Conservation (phyloP, 64 coral and sea anemone species). For the Pocillopora verrucosa region DNA sequence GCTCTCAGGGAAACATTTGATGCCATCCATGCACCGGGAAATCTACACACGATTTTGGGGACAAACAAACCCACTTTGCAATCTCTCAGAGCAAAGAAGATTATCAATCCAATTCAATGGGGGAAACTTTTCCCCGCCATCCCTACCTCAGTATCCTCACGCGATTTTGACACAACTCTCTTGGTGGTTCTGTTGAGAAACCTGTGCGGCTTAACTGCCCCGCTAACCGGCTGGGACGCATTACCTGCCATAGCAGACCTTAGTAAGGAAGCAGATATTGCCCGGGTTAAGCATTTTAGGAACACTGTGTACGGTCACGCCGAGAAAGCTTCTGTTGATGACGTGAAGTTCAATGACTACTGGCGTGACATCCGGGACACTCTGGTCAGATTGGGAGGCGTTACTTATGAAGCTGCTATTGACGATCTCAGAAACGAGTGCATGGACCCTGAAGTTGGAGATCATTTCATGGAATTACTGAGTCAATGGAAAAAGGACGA, state of each 20-base stretch:
- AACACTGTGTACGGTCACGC: conserved; percentile 29
- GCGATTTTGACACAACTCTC: conserved; percentile 24
- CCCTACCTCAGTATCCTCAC: neutral
- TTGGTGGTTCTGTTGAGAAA: conserved; percentile 30
- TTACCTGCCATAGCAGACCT: neutral
- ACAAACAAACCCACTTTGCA: neutral
- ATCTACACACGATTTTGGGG: neutral
- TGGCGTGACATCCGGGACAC: neutral
- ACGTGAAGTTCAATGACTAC: conserved; percentile 2
- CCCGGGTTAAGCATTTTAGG: conserved; percentile 29
- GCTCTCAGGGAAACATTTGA: conserved; percentile 3
- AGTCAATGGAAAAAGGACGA: neutral
- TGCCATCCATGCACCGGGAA: neutral
- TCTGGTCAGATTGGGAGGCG: conserved; percentile 19
- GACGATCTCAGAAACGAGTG: neutral
- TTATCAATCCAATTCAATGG: conserved; percentile 1
- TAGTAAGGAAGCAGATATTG: conserved; percentile 26
- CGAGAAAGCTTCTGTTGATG: neutral
- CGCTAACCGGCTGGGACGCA: conserved; percentile 14
- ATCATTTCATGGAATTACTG: neutral
- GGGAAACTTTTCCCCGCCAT: neutral
- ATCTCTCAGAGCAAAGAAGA: neutral
- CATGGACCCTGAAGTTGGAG: conserved; percentile 4
- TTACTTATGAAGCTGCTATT: neutral
- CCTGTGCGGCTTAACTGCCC: conserved; percentile 18